Base-by-base conservation (phyloP, 1,140 invertebrate species). In the Akabosia matsudoensis region DNA sequence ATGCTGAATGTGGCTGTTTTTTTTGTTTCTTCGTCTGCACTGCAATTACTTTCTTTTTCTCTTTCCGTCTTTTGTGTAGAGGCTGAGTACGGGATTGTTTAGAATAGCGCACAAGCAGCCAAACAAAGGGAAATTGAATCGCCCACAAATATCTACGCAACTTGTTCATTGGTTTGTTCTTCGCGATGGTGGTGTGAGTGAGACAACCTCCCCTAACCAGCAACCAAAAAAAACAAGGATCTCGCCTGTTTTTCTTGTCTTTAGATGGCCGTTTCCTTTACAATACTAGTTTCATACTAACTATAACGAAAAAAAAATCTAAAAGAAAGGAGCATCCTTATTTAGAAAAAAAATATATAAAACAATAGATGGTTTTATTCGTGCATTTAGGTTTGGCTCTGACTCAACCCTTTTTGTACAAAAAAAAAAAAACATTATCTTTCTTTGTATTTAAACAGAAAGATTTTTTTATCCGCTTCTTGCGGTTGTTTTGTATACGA, bases 101-200 rank as follows among this genome's bases (percentile, higher is more conserved):
- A 31, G 61, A 3, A 7, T 7, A 67, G 61, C 61, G 61, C 61
- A 67, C 22, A 67, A 67, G 61, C 61, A 67, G 28, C 61, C 61
- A 67, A 67, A 67, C 61, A 67, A 67, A 67, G 30, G n/a, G 30
- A 28, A 7, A 30, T 67, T n/a, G n/a, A 10, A 67, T 67, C 61
- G 61, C 61, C 61, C 61, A 67, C 61, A 67, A n/a, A 67, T 30
- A 67, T 67, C 61, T 67, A 7, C 61, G 61, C 24, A 28, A 67
- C 61, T 45, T 67, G 61, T 22, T 67, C 61, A 67, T 67, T 67
- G 61, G 61, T 67, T 67, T 67, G 61, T 67, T n/a, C 61, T 67
- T 67, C 22, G 28, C 4, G 61, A 67, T 22, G 7, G 2, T 67
- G 61, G 61, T 67, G 61, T 10, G 61, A 67, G 28, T 22, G 4